Conservation (phyloP, 2,797 vertebrate genomes). For the Hippoglossus hippoglossus region DNA sequence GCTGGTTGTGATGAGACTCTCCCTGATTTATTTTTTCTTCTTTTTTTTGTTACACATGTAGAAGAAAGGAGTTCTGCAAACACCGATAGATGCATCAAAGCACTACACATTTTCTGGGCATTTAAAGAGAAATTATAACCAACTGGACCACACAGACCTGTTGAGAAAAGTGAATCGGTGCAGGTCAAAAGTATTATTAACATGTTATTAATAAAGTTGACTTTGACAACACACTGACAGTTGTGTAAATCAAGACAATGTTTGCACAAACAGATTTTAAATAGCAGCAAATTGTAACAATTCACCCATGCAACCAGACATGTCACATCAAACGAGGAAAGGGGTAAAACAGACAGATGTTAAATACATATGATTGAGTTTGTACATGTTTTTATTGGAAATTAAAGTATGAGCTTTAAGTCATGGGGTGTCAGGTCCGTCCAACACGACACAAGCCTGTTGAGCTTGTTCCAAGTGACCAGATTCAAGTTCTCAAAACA, state of each 20-base stretch:
- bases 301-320: not conserved
- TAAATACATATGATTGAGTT: too few relatives aligned
- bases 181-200: not conserved
- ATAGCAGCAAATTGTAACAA: not conserved
- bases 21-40: conserved; percentile 26
- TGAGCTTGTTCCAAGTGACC: too few relatives aligned
- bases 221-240: not conserved
- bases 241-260: not conserved
- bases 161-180: conserved; percentile 2
- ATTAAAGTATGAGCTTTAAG: too few relatives aligned
- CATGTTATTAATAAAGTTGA: not conserved
- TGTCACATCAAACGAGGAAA: too few relatives aligned
- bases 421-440: too few relatives aligned
- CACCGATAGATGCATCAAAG: conserved; percentile 40
- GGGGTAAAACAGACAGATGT: too few relatives aligned
- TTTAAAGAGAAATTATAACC: conserved; percentile 5
- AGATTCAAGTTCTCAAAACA: not conserved
- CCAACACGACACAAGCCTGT: too few relatives aligned
- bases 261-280: not conserved
- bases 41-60: conserved; percentile 57
- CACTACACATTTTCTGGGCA: not conserved
- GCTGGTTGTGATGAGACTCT: conserved; percentile 51
- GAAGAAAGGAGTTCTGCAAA: conserved; percentile 39
- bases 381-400: too few relatives aligned
- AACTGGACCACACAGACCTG: conserved; percentile 8